These are phyloP conservation scores for Sturnira hondurensis DNA, from an alignment of 2,113 vertebrate genomes.

Conservation along the genomic window DNA sequence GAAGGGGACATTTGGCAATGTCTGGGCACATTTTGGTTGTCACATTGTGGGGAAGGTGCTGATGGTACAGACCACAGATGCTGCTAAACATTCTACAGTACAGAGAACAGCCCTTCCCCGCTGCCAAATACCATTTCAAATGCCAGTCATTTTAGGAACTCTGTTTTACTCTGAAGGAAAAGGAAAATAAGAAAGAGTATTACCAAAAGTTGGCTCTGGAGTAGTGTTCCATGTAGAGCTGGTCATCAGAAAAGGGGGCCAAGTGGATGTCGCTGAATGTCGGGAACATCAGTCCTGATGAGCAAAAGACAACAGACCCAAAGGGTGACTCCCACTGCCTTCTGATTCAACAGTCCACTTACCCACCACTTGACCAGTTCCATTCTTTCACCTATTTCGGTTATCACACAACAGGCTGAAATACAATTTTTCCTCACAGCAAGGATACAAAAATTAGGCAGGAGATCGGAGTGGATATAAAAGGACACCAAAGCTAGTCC, in stretches of 20 bases:
- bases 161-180: neutral
- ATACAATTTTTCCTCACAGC: neutral
- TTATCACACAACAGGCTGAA: neutral
- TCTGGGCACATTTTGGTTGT: neutral
- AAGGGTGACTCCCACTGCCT: neutral
- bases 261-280: slow-evolving; percentile 84
- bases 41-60: neutral
- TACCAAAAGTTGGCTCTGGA: slow-evolving; percentile 85
- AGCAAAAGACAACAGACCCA: slow-evolving; percentile 61
- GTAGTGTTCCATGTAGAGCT: slow-evolving; percentile 86
- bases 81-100: neutral
- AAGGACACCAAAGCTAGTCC: neutral
- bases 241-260: slow-evolving; percentile 87
- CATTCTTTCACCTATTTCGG: neutral
- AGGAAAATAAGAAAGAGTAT: slow-evolving; percentile 28
- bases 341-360: neutral
- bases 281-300: slow-evolving; percentile 85
- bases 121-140: too few species aligned
- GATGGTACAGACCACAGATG: neutral
- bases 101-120: neutral
- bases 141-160: neutral
- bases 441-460: neutral
- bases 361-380: neutral
- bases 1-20: neutral
- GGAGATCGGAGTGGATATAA: neutral